Percentiles rank a stretch among this genome's conserved stretches.
Evolutionary conservation across 2,888 invertebrate genomes (phyloP).

Genomic region (Lissocephala sabroskyi): DNA sequence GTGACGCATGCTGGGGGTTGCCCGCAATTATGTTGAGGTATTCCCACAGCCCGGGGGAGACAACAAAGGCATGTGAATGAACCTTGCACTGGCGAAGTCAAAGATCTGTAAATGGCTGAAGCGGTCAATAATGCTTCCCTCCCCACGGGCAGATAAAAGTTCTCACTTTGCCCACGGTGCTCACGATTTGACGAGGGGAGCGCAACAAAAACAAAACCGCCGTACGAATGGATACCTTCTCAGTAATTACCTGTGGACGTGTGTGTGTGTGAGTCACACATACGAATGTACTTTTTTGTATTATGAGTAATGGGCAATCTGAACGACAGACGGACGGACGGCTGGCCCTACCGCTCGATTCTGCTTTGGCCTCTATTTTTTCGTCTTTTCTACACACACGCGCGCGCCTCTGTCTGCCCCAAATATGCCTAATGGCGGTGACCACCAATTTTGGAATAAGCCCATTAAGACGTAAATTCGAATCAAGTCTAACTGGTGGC

Average conservation of each 20-base stretch:
- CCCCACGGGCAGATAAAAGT: constrained; percentile 14
- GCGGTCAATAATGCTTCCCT: constrained; percentile 4
- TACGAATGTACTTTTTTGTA: constrained; percentile 9
- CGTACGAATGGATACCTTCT: neutral
- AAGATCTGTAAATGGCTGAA: constrained; percentile 35
- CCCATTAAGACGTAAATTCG: constrained; percentile 28
- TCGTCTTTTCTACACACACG: neutral
- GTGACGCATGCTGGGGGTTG: constrained; percentile 4
- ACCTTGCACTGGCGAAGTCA: constrained; percentile 33
- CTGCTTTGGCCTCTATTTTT: constrained; percentile 3
- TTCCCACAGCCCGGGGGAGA: constrained; percentile 4
- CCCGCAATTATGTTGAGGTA: constrained; percentile 44
- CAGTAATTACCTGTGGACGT: constrained; percentile 4
- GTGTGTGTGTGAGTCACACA: constrained; percentile 12
- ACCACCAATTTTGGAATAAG: constrained; percentile 24
- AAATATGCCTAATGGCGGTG: constrained; percentile 10
- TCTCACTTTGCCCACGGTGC: neutral
- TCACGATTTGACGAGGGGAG: neutral
- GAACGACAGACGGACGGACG: constrained; percentile 31
- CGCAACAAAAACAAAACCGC: neutral
- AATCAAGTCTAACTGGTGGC: constrained; percentile 46
- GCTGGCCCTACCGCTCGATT: constrained; percentile 6
- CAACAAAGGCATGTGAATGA: constrained; percentile 52
- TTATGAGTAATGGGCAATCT: constrained; percentile 55
- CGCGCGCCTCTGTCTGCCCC: no score